Evolutionary conservation across 2,113 vertebrate genomes (phyloP), one percentile per base, ranked within the genome.

Genomic region (Chlamydotis undulata): DNA sequence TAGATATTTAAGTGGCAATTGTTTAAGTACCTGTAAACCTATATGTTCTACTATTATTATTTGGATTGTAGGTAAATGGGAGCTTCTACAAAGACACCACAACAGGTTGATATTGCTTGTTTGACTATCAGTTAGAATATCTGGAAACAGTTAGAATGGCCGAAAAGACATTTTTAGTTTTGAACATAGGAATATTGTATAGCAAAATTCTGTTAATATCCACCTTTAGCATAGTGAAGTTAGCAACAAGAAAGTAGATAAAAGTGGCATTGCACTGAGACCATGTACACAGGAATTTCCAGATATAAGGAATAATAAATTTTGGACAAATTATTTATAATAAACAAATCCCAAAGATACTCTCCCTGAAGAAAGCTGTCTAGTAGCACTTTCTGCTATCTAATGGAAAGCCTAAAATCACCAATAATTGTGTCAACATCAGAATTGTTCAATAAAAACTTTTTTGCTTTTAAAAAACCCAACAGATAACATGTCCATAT

Each of bases 401-500:
- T 61, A 24, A 90, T 28, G 10, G 24, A 87, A 82, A 60, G 59
- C 4, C 6, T 85, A 17, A 90, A 59, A 75, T 50, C 11, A 17
- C 12, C 14, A 57, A 33, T 52, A 75, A 47, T 26, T 61, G 23
- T 23, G 8, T 53, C 23, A 75, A 87, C 73, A 17, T 26, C 64
- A 64, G 12, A 90, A 75, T 11, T 63, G 19, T 57, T 67, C 17
- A 85, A 65, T 25, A 60, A 86, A 80, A 28, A 11, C 1, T 7
- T 77, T 43, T 24, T 53, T 19, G 2, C 4, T 35, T 82, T 80
- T 70, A 55, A 19, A 37, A 28, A 21, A 59, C 24, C 25, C 12
- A 52, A 14, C 23, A 41, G 31, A 39, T 56, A 1, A 43, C 0
- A 0, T 59, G 63, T 70, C 41, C 8, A 53, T 53, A 45, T 50